A percentile compares a stretch with the other conserved stretches of the same genome.
These are phyloP conservation scores for Linnaemya tessellans DNA, from an alignment of 2,888 invertebrate genomes.

Conservation along the genomic window DNA sequence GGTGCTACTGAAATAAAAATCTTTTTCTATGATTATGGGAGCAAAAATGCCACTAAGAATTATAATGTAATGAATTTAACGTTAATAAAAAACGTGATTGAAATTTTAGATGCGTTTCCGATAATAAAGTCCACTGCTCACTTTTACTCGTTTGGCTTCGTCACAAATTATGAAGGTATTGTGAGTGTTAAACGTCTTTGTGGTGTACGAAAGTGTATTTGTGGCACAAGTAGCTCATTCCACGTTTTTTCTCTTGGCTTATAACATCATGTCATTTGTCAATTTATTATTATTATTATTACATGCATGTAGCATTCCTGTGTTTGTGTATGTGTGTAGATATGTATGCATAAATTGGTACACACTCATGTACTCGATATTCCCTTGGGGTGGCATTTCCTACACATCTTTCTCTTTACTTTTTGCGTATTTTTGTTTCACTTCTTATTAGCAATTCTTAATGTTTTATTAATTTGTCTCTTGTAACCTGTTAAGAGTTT, in stretches of 20 bases:
- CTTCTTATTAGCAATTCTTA: conserved; percentile 51
- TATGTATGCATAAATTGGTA: background rate
- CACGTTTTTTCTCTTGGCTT: background rate
- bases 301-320: conserved; percentile 37
- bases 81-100: conserved; percentile 75
- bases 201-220: conserved; percentile 7
- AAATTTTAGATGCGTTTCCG: conserved; percentile 70
- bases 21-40: background rate
- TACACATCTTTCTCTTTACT: background rate
- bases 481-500: conserved; percentile 52
- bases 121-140: conserved; percentile 50
- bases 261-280: conserved; percentile 67
- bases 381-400: background rate
- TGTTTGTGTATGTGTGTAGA: background rate
- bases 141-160: background rate
- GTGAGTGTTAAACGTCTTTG: conserved; percentile 39
- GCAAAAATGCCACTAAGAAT: conserved; percentile 54
- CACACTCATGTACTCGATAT: background rate
- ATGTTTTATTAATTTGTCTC: conserved; percentile 22
- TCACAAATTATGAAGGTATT: background rate
- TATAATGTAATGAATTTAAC: conserved; percentile 72
- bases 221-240: conserved; percentile 31
- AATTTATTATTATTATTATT: conserved; percentile 70
- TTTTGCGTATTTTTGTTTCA: conserved; percentile 30
- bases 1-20: background rate